Base-by-base conservation (phyloP, 2,113 vertebrate species). In the Tauraco erythrolophus region DNA sequence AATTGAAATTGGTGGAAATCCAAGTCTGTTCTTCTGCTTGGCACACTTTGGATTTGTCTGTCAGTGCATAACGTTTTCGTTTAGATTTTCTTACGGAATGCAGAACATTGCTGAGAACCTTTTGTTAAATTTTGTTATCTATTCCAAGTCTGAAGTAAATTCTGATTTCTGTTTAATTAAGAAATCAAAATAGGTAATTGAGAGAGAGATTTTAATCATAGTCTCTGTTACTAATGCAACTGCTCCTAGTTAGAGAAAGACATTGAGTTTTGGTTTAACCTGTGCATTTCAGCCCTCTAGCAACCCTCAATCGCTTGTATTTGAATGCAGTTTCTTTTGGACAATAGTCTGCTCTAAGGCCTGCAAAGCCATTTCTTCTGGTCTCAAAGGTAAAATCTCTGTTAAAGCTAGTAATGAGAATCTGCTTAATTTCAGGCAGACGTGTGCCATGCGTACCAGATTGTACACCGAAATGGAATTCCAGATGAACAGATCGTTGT, bases 401-500 rank as follows among this genome's bases (percentile, higher is more conserved):
- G 11, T 75, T 91, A 80, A 87, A 68, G 57, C 51, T n/a, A 35
- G 10, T 92, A 79, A 97, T 88, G 77, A 89, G 81, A 37, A 64
- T 45, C 22, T 80, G 27, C 4, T 90, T 65, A 50, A 57, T 96
- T 74, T 62, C 96, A 99, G 99, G 99, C 99, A 1, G 99, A 99
- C 3, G 99, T 97, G 3, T 99, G 99, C 97, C 99, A 99, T 3
- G 99, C 99, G 0, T 99, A 99, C 94, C 99, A 99, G 98, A 99
- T 99, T 6, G 99, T 99, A 6, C 99, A 99, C 97, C 98, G 96
- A 24, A 99, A 99, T 8, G 99, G 99, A 25, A 98, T 99, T 87
- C 99, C 99, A 0, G 99, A 99, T 10, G 99, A 99, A 95, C 99
- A 99, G 98, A 99, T 99, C 19, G 69, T 99, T n/a, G 99, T 99